Conservation (phyloP, 1,140 invertebrate species). For the Pogonognathellus flavescens region DNA sequence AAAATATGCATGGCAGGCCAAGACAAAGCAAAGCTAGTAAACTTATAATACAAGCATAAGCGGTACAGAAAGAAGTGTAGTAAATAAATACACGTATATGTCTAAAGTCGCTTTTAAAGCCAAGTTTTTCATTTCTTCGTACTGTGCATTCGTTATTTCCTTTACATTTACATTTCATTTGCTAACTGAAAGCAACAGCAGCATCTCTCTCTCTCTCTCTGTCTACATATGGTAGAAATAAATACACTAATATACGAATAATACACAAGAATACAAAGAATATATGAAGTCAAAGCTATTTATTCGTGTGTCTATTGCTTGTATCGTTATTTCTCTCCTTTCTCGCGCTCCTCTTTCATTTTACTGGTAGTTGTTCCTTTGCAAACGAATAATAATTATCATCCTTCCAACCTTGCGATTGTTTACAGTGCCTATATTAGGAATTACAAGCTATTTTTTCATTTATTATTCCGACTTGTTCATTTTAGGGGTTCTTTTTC, state of each 20-base stretch:
- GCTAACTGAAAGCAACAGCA: neutral
- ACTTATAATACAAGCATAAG: neutral
- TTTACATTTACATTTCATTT: constrained; percentile 5
- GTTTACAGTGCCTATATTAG: constrained; percentile 61
- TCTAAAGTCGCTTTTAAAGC: neutral
- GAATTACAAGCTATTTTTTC: constrained; percentile 52
- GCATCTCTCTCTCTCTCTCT: neutral
- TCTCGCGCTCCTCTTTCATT: constrained; percentile 39
- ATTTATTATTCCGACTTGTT: constrained; percentile 49
- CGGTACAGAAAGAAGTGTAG: too few species aligned
- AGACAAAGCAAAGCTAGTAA: neutral
- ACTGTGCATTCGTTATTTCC: constrained; percentile 27
- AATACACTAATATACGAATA: neutral
- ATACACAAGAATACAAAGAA: neutral
- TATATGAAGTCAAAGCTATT: neutral
- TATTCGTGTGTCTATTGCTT: neutral
- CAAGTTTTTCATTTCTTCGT: constrained; percentile 23
- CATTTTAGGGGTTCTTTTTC: constrained; percentile 38
- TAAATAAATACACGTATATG: neutral
- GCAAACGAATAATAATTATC: constrained; percentile 63
- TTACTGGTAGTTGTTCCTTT: constrained; percentile 24
- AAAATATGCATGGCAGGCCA: constrained; percentile 31
- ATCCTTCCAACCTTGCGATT: constrained; percentile 55
- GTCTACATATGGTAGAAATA: neutral
- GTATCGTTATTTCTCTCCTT: constrained; percentile 31